phyloP scores from a whole-genome alignment of 2,113 vertebrate genomes.

The Centropristis striata region DNA sequence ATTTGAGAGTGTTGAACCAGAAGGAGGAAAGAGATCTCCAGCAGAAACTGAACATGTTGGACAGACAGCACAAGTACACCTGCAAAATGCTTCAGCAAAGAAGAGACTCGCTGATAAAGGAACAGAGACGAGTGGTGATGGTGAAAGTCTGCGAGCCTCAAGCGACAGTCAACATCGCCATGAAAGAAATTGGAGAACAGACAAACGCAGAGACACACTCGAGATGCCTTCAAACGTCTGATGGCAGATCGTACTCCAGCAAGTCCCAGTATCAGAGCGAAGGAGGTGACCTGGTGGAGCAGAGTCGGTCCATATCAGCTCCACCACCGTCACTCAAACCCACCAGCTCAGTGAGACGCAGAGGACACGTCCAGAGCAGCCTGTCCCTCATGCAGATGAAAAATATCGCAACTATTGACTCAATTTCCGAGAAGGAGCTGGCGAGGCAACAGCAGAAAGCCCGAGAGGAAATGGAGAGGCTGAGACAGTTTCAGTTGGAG shows the following conservation, averaged over 20 bases:
- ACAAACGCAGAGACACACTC: neutral
- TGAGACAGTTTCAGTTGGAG: conserved; percentile 69
- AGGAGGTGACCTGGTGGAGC: neutral
- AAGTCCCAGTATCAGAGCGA: neutral
- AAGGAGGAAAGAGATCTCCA: conserved; percentile 78
- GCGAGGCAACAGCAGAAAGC: conserved; percentile 61
- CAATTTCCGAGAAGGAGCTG: conserved; percentile 83
- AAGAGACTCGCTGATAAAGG: conserved; percentile 52
- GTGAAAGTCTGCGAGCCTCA: conserved; percentile 78
- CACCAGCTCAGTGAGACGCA: conserved; percentile 36
- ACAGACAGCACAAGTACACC: conserved; percentile 70
- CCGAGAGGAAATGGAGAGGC: conserved; percentile 67
- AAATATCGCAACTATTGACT: conserved; percentile 83
- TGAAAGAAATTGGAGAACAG: conserved; percentile 74
- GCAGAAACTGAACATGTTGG: conserved; percentile 73
- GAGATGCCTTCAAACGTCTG: conserved; percentile 26
- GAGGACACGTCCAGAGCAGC: conserved; percentile 23
- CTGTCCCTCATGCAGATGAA: conserved; percentile 83
- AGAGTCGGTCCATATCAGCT: conserved; percentile 62
- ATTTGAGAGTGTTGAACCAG: conserved; percentile 76
- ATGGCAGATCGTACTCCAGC: conserved; percentile 20
- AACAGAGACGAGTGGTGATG: conserved; percentile 70
- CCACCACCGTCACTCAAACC: neutral
- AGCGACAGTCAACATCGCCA: conserved; percentile 80
- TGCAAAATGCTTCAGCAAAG: conserved; percentile 75